Evolutionary conservation across 2,797 vertebrate genomes (phyloP), one percentile per base, ranked within the genome.

Genomic region (Eupleurogrammus muticus): DNA sequence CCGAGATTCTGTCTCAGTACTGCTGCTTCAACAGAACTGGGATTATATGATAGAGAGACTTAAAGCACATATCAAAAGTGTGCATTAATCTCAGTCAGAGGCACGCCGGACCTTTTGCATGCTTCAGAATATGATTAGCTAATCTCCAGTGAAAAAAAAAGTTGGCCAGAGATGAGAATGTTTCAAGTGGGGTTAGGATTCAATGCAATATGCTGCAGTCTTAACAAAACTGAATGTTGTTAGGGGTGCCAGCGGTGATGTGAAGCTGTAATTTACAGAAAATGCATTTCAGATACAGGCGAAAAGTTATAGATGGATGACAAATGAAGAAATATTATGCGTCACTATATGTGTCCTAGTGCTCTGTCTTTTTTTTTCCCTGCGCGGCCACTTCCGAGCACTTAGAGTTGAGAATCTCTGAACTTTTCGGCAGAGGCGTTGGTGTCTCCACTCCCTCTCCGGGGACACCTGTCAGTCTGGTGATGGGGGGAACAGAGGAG

Each of bases 11-110:
- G 12, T 17, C 10, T 69, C 49, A 7, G 9, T 1, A 1, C 19
- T 14, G 32, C 51, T 77, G 69, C 19, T 50, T 20, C 11, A 10
- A 40, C 51, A 4, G 2, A 64, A 36, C 9, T 38, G 46, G 32
- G 46, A 28, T 34, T 42, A 23, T n/a, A 34, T 19, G 32, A 64
- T 16, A 2, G 55, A 54, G 20, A 35, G 38, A 23, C 47, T 58
- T 6, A 21, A 16, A n/a, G 21, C 28, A 35, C 12, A 54, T 44
- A 36, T 50, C 36, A n/a, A 20, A 55, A n/a, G 16, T 32, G 4
- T 2, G 32, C 16, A 40, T 32, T 34, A 5, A 13, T 35, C 28
- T 66, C 49, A 19, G 9, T 9, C 32, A 20, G 23, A 36, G 5
- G 13, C 4, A 38, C 13, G 10, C 20, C 35, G 7, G 19, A 17